Percentiles rank a stretch among this genome's conserved stretches.
phyloP scores from a whole-genome alignment of 23 tunicate species.

The Ciona savignyi region DNA sequence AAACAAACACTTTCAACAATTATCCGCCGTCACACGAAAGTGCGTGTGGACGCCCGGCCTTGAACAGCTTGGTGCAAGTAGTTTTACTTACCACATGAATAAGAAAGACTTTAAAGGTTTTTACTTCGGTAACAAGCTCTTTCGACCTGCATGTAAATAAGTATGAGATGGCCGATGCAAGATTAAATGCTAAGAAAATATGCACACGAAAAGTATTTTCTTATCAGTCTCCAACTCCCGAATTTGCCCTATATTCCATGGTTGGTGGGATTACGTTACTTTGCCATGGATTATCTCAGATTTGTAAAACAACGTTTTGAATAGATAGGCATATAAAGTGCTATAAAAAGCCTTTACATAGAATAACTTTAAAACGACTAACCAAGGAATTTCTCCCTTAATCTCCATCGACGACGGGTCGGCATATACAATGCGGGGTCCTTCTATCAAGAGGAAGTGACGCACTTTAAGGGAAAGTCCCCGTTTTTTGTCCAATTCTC shows the following conservation, averaged over 20 bases:
- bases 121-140: slow-evolving; percentile 33
- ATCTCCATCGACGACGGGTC: slow-evolving; percentile 39
- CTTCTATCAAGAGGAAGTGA: slow-evolving; percentile 37
- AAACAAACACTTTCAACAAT: too few species aligned
- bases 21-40: too few species aligned
- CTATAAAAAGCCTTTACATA: too few species aligned
- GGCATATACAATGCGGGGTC: slow-evolving; percentile 29
- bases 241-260: too few species aligned
- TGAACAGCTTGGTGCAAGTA: too few species aligned
- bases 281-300: too few species aligned
- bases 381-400: slow-evolving; percentile 69
- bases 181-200: background rate
- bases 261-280: too few species aligned
- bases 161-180: background rate
- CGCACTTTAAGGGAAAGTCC: slow-evolving; percentile 36
- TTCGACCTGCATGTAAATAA: slow-evolving; percentile 18
- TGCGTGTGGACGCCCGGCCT: too few species aligned
- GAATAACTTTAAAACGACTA: too few species aligned
- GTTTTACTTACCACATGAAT: slow-evolving; percentile 67
- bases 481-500: slow-evolving; percentile 42
- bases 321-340: too few species aligned
- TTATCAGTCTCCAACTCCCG: too few species aligned
- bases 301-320: too few species aligned
- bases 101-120: slow-evolving; percentile 39
- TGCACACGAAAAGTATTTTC: background rate